Conservation (phyloP, 2,888 invertebrate species). For the Drosophila pseudotakahashii region DNA sequence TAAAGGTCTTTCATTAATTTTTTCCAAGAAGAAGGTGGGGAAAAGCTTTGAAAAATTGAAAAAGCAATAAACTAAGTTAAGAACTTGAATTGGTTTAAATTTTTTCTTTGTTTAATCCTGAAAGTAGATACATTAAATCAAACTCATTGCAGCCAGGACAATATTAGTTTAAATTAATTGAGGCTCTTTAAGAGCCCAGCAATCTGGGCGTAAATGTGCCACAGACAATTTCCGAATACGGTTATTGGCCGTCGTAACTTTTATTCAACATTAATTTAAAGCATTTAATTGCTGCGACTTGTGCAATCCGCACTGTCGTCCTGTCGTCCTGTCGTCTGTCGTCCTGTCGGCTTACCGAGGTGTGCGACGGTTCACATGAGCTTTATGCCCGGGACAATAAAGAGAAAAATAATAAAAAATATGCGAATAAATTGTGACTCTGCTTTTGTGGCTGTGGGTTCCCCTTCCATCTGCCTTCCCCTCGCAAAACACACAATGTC, state of each 20-base stretch:
- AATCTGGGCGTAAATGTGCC: constrained; percentile 16
- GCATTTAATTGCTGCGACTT: constrained; percentile 45
- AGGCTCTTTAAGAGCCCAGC: constrained; percentile 1
- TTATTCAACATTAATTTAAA: constrained; percentile 31
- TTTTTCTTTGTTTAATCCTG: too few relatives aligned
- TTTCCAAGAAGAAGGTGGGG: too few relatives aligned
- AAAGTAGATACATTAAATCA: too few relatives aligned
- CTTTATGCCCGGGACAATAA: constrained; percentile 52
- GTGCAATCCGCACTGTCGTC: not conserved
- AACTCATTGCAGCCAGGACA: too few relatives aligned
- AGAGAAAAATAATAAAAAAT: constrained; percentile 56
- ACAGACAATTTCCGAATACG: constrained; percentile 15
- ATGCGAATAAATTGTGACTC: constrained; percentile 57
- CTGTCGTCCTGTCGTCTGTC: not conserved
- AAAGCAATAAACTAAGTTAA: too few relatives aligned
- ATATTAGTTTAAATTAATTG: not conserved
- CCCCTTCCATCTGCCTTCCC: constrained; percentile 2
- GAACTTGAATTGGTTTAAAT: too few relatives aligned
- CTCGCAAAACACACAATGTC: constrained; percentile 1
- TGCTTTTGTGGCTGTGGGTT: constrained; percentile 7
- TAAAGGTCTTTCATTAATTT: too few relatives aligned
- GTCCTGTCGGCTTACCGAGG: constrained; percentile 28
- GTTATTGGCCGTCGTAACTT: constrained; percentile 22
- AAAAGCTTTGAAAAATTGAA: too few relatives aligned
- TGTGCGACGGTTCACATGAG: constrained; percentile 55